phyloP scores from a whole-genome alignment of 2,888 invertebrate genomes.

The Acleris laterana region DNA sequence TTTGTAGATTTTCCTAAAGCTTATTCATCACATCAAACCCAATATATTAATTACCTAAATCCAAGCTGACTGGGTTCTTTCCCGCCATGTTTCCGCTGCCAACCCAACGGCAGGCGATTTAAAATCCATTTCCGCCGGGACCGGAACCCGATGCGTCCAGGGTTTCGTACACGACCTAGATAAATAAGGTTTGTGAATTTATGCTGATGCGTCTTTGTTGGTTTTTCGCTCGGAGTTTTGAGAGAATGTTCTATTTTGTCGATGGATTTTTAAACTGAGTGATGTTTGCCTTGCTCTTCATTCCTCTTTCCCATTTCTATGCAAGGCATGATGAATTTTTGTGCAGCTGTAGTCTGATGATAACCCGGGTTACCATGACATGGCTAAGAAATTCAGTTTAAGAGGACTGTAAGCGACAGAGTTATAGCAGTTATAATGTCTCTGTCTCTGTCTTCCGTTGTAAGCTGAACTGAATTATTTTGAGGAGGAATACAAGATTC shows the following conservation, averaged over 20 bases:
- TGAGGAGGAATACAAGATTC: too few relatives aligned
- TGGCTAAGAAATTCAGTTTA: too few relatives aligned
- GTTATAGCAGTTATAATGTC: too few relatives aligned
- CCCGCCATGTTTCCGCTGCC: conserved; percentile 9
- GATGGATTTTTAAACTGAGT: not conserved
- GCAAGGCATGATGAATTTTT: too few relatives aligned
- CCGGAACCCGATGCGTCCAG: conserved; percentile 19
- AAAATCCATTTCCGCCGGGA: conserved; percentile 31
- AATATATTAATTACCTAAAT: conserved; percentile 34
- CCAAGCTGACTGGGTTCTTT: conserved; percentile 23
- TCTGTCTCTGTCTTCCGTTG: too few relatives aligned
- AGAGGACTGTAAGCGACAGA: too few relatives aligned
- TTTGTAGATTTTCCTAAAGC: too few relatives aligned
- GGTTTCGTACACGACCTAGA: conserved; percentile 19
- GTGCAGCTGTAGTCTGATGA: too few relatives aligned
- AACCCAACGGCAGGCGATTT: conserved; percentile 29
- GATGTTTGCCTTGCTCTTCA: too few relatives aligned
- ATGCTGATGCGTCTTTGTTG: conserved; percentile 25
- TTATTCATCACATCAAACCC: not conserved
- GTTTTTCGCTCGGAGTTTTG: conserved; percentile 4
- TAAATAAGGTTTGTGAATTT: conserved; percentile 16
- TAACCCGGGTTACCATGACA: too few relatives aligned
- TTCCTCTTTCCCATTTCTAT: too few relatives aligned
- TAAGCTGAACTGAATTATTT: too few relatives aligned
- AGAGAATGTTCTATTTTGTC: not conserved